These are phyloP conservation scores for Chromoteleia sp. DNA, from an alignment of 2,888 invertebrate species.

Conservation along the genomic window DNA sequence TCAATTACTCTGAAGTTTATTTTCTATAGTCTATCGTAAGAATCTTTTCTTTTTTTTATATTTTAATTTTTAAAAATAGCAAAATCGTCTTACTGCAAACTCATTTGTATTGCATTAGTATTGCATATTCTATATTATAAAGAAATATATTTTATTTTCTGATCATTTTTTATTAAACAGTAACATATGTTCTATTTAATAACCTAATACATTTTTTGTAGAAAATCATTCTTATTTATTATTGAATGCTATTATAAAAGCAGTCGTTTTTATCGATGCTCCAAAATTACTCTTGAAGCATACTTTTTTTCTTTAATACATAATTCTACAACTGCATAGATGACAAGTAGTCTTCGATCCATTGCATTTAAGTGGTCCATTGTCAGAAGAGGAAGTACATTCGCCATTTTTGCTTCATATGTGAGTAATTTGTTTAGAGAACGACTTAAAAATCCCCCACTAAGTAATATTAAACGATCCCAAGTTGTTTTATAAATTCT, in stretches of 20 bases:
- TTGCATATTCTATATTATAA: too few species aligned
- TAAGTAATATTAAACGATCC: conserved; percentile 89
- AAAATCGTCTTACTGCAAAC: too few species aligned
- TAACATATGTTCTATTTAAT: too few species aligned
- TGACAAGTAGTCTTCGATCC: conserved; percentile 90
- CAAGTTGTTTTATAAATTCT: conserved; percentile 89
- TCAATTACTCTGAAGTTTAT: too few species aligned
- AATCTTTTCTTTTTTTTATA: too few species aligned
- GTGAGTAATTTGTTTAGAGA: conserved; percentile 85
- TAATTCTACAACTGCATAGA: conserved; percentile 91
- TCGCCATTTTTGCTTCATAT: conserved; percentile 85
- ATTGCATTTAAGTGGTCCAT: conserved; percentile 91
- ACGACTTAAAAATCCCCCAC: conserved; percentile 90
- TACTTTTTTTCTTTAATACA: conserved; percentile 87
- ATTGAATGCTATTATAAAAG: background rate
- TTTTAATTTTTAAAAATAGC: too few species aligned
- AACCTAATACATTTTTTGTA: too few species aligned
- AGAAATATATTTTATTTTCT: too few species aligned
- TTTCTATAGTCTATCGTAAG: too few species aligned
- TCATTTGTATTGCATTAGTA: too few species aligned
- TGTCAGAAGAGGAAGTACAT: conserved; percentile 87
- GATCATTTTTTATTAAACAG: too few species aligned
- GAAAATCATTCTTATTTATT: too few species aligned
- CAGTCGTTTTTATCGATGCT: conserved; percentile 53
- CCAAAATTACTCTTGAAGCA: conserved; percentile 79